phyloP scores from a whole-genome alignment of 2,113 vertebrate genomes.

The Nerophis ophidion region DNA sequence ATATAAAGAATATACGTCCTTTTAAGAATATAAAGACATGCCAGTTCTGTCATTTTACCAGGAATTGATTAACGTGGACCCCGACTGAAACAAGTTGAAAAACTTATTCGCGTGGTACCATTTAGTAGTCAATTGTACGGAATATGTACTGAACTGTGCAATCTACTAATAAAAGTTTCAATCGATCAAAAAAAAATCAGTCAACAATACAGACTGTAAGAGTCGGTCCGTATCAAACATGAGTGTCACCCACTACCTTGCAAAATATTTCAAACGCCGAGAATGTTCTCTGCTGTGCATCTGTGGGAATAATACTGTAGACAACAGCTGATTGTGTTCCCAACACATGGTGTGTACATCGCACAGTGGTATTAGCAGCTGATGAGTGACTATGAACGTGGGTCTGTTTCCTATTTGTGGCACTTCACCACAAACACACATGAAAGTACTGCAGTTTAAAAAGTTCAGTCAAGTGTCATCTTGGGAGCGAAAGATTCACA shows the following conservation, averaged over 20 bases:
- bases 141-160: no score
- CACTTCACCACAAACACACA: neutral
- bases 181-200: no score
- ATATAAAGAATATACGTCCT: no score
- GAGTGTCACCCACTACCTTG: neutral
- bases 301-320: neutral
- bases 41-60: no score
- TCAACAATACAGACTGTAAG: neutral
- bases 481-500: neutral
- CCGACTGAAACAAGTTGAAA: no score
- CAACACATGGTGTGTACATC: neutral
- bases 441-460: neutral
- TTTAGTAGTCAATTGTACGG: no score
- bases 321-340: slow-evolving; percentile 6
- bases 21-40: neutral
- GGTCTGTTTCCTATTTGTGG: slow-evolving; percentile 2
- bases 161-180: no score
- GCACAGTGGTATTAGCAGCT: slow-evolving; percentile 1
- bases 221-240: neutral
- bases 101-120: no score
- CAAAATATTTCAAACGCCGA: neutral
- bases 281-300: neutral
- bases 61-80: no score
- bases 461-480: neutral
- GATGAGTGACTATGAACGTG: neutral